Base-by-base conservation (phyloP, 2,888 invertebrate genomes). In the Campoplex nolae region DNA sequence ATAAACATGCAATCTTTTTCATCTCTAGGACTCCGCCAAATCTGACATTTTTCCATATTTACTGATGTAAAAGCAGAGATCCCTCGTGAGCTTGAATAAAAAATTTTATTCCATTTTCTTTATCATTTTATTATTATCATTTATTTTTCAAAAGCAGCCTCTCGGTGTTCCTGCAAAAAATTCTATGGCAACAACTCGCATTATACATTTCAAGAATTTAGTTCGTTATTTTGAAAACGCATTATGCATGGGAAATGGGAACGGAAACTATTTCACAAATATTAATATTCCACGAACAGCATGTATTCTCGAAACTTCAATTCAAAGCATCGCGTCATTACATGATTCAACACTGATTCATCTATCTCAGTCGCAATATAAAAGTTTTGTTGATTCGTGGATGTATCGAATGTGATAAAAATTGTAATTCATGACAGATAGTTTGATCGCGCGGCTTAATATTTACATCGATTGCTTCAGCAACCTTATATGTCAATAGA, bases 401-500 rank as follows among this genome's bases (percentile, higher is more conserved):
- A 54, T 38, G 56, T n/a, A 56, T 9, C n/a, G 8, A 54, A 18
- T 35, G 23, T 4, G 23, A 48, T 65, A 54, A 54, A 81, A 65
- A 73, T 48, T 65, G 13, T 28, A 35, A 70, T 62, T 80, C 70
- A n/a, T 23, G 68, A 42, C 28, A 28, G 11, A 42, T 54, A 9
- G 51, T 51, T 48, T 28, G 42, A 45, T 70, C 45, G 9, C 51
- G 35, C 18, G n/a, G 23, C 9, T 38, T 38, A 65, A 35, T 28
- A 51, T 7, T 35, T n/a, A n/a, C 48, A 51, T 67, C 67, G n/a
- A 23, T 68, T 38, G 68, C 65, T 54, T 23, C 18, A 28, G 48
- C 45, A 56, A 58, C 70, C 70, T 79, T 58, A 56, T 58, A 45
- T 32, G 70, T 79, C 79, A 23, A 70, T 58, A 56, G 79, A 58